These are phyloP conservation scores for Lonchura striata DNA, from an alignment of 2,113 vertebrate genomes.

Conservation along the genomic window DNA sequence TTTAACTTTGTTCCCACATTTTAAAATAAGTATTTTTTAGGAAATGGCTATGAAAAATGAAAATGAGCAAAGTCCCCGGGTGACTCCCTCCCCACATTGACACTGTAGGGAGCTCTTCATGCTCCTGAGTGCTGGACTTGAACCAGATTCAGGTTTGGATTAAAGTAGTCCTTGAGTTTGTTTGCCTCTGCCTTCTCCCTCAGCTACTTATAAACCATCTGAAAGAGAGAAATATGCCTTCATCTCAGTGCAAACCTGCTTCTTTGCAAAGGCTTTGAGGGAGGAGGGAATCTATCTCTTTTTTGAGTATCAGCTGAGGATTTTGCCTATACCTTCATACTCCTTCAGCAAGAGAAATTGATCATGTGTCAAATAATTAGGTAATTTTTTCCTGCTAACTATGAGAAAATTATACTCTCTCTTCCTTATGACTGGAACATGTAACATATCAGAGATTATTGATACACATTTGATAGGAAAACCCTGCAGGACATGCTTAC, in stretches of 20 bases:
- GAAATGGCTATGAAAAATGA: not conserved
- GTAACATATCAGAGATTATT: not conserved
- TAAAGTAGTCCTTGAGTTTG: not conserved
- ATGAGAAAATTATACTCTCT: not conserved
- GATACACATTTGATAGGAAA: not conserved
- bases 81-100: accelerated
- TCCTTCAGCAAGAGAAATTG: not conserved
- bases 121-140: not conserved
- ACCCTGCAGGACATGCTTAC: not conserved
- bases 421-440: not conserved
- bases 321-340: not conserved
- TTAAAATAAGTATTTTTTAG: not conserved
- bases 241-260: not conserved
- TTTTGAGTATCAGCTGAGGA: not conserved
- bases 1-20: not conserved
- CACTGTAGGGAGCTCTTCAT: not conserved
- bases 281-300: not conserved
- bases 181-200: not conserved
- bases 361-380: not conserved
- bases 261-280: not conserved
- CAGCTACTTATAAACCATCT: not conserved
- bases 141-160: not conserved
- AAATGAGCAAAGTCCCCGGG: not conserved
- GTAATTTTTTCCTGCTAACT: not conserved
- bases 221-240: not conserved